Evolutionary conservation across 2,797 vertebrate species (phyloP), one percentile per base, ranked within the genome.

Genomic region (Chrysocyon brachyurus): DNA sequence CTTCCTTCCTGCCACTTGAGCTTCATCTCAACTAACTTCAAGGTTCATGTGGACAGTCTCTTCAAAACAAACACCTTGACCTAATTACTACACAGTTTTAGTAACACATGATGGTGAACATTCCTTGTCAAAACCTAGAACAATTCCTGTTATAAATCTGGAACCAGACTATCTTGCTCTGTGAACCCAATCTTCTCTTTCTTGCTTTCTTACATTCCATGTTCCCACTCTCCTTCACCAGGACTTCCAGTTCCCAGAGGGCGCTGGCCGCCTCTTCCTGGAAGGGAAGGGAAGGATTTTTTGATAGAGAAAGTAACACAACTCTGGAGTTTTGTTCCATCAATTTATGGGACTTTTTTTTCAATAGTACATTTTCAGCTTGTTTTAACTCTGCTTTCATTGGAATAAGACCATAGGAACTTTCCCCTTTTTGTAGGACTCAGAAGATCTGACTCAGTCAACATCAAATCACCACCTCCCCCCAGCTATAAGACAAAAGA

Each of bases 331-430:
- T 94, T 84, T 95, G 17, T 70, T 40, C 33, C 8, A 85, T 82
- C 68, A 79, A 54, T 73, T 17, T 88, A 63, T 63, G 8, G 4
- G 10, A 14, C 56, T 93, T 15, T 46, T 82, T 28, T n/a, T 78
- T 57, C 1, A 40, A 15, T 70, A 68, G 92, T 2, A 36, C 57
- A 59, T 49, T 83, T 95, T 84, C 33, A 96, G 40, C 36, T 96
- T 87, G 12, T 83, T 86, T 88, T 36, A 96, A 77, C 57, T 91
- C 5, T 78, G 54, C 66, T 92, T 82, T 96, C 49, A 82, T 33
- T 88, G 75, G 33, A 87, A 92, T 4, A 81, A 59, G 40, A 93
- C 22, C n/a, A 89, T 31, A 36, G 64, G 64, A 12, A 46, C 3
- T 16, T 86, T 59, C 57, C 75, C 52, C 49, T 87, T 56, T 56